A percentile compares a stretch with the other conserved stretches of the same genome.
phyloP scores from a whole-genome alignment of 2,888 invertebrate species.

The Hylaea fasciaria region DNA sequence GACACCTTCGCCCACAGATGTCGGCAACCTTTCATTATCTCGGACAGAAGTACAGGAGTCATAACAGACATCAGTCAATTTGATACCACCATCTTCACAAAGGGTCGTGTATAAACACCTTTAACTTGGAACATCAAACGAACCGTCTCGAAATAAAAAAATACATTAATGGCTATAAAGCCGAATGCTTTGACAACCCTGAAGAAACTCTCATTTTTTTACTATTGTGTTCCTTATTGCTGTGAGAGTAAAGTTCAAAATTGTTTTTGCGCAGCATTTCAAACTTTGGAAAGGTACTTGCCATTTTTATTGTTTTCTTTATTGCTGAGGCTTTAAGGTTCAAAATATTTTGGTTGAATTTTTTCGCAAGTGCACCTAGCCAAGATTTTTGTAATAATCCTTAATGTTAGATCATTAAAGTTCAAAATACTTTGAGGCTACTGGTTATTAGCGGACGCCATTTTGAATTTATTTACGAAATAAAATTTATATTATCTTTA shows the following conservation, averaged over 20 bases:
- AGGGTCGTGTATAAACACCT: constrained; percentile 31
- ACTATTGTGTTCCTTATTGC: neutral
- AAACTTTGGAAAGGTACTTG: neutral
- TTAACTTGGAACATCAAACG: constrained; percentile 46
- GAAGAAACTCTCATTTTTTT: neutral
- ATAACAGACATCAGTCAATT: constrained; percentile 20
- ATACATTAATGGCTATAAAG: constrained; percentile 56
- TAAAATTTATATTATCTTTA: constrained; percentile 28
- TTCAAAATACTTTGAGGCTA: constrained; percentile 28
- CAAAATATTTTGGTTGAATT: constrained; percentile 31
- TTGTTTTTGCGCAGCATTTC: neutral
- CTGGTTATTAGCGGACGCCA: constrained; percentile 47
- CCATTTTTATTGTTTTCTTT: constrained; percentile 15
- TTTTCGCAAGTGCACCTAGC: constrained; percentile 33
- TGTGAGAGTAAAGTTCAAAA: constrained; percentile 5
- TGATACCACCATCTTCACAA: constrained; percentile 18
- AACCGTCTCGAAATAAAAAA: constrained; percentile 55
- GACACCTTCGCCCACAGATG: no score
- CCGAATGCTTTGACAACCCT: constrained; percentile 36
- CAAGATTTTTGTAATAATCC: constrained; percentile 13
- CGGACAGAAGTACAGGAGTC: constrained; percentile 7
- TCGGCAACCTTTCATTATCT: neutral
- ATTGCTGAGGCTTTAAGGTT: constrained; percentile 35
- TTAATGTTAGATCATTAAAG: constrained; percentile 34
- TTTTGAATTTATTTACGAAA: constrained; percentile 57